These are phyloP conservation scores for Amiota mariae DNA, from an alignment of 2,888 invertebrate genomes.

Conservation along the genomic window DNA sequence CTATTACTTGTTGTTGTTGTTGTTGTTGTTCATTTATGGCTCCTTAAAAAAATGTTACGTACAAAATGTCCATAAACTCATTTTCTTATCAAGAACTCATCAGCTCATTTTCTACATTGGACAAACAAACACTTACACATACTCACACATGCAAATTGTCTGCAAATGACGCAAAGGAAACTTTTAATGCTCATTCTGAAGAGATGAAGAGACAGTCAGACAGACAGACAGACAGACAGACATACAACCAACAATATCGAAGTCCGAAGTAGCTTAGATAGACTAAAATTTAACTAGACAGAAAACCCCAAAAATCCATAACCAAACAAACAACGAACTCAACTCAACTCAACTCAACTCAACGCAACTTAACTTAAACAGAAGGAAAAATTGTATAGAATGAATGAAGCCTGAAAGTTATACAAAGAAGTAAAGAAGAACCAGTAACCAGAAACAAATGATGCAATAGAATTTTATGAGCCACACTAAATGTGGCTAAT, in stretches of 20 bases:
- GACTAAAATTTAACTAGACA: not conserved
- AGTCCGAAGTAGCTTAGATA: not conserved
- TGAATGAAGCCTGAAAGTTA: too few relatives aligned
- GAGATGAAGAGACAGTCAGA: not conserved
- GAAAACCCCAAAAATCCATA: not conserved
- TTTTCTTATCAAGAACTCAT: conserved; percentile 55
- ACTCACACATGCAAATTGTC: conserved; percentile 27
- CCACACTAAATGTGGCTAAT: conserved; percentile 67
- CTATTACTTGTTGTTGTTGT: not conserved
- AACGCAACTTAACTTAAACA: too few relatives aligned
- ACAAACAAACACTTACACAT: conserved; percentile 28
- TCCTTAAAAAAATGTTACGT: not conserved
- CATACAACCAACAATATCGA: not conserved
- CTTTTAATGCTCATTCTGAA: conserved; percentile 26
- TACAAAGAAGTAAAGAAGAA: conserved; percentile 10
- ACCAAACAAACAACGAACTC: not conserved
- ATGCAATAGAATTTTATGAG: conserved; percentile 68
- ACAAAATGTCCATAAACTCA: conserved; percentile 54
- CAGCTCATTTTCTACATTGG: conserved; percentile 2
- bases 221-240: too few relatives aligned
- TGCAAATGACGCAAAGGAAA: conserved; percentile 26
- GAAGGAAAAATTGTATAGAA: not conserved
- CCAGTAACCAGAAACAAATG: conserved; percentile 62
- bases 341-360: not conserved
- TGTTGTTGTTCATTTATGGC: too few relatives aligned